These are phyloP conservation scores for Chrysocyon brachyurus DNA, from an alignment of 2,797 vertebrate species.

Conservation along the genomic window DNA sequence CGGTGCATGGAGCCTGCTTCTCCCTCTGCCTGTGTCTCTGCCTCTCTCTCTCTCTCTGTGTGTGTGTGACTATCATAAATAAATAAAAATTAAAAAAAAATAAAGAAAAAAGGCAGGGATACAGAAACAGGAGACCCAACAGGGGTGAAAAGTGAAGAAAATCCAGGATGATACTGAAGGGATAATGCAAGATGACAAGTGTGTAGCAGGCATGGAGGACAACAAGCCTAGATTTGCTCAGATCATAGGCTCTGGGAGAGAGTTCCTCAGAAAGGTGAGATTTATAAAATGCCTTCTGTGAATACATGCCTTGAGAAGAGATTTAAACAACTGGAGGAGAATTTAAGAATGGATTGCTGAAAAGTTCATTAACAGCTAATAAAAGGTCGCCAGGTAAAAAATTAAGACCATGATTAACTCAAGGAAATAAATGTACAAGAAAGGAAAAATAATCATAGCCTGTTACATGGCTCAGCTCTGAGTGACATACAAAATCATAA, in stretches of 20 bases:
- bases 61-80: too few species aligned
- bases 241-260: neutral
- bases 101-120: neutral
- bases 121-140: neutral
- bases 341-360: neutral
- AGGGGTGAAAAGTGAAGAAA: neutral
- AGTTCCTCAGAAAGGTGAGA: neutral
- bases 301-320: neutral
- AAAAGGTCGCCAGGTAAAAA: neutral
- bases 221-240: neutral
- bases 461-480: conserved; percentile 22
- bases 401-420: neutral
- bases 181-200: neutral
- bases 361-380: neutral
- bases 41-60: too few species aligned
- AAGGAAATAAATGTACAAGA: neutral
- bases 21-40: too few species aligned
- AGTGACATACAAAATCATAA: neutral
- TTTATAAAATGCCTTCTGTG: neutral
- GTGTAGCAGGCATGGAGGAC: neutral
- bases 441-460: neutral
- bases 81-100: too few species aligned
- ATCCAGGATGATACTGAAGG: neutral
- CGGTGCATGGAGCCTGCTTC: too few species aligned
- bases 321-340: neutral